Conservation (phyloP, 92 coral and sea anemone genomes). For the Micromussa lordhowensis region DNA sequence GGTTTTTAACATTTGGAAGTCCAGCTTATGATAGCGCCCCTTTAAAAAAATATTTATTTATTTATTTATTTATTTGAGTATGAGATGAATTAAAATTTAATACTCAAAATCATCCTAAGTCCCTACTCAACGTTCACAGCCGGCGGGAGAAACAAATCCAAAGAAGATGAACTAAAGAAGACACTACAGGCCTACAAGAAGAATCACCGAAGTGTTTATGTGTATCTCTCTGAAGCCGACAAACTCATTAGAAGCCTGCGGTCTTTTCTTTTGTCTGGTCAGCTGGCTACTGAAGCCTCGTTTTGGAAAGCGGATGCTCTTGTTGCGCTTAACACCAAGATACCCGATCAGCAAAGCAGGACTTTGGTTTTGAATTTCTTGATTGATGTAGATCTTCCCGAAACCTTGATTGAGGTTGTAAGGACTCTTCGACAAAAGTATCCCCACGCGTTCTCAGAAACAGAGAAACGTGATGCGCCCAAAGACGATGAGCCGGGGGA, state of each 20-base stretch:
- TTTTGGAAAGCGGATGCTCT: constrained; percentile 55
- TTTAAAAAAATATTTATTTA: no score
- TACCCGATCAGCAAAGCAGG: constrained; percentile 29
- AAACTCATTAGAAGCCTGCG: constrained; percentile 55
- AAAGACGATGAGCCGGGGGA: background rate
- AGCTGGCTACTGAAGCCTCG: constrained; percentile 51
- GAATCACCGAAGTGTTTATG: constrained; percentile 44
- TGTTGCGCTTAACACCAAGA: constrained; percentile 18
- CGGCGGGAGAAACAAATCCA: constrained; percentile 6
- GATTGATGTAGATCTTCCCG: constrained; percentile 48
- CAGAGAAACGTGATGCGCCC: no score
- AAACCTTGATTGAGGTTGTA: constrained; percentile 27
- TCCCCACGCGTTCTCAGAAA: constrained; percentile 18
- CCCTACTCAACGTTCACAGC: background rate
- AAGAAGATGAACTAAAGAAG: constrained; percentile 42
- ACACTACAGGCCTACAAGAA: constrained; percentile 50
- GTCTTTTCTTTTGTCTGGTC: constrained; percentile 14
- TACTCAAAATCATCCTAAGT: background rate
- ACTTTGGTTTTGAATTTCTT: constrained; percentile 34
- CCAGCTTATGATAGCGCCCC: no score
- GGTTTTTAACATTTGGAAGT: no score
- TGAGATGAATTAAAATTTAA: no score
- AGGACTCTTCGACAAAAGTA: constrained; percentile 13
- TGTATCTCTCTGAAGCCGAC: constrained; percentile 59
- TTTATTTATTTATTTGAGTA: no score